Conservation (phyloP, 2,888 invertebrate species). For the Drosophila neotestacea region DNA sequence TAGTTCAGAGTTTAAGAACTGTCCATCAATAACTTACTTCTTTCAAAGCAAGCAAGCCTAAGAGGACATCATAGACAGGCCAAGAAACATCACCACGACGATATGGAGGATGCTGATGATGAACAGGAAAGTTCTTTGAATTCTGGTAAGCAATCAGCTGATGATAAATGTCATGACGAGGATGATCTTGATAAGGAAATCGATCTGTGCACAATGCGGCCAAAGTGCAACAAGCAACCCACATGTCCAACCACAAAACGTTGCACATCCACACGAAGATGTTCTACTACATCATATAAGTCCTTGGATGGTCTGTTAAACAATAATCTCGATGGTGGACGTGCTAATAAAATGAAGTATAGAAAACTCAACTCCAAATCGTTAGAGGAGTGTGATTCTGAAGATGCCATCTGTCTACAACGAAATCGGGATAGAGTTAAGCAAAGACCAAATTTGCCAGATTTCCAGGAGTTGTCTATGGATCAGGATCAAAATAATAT, state of each 20-base stretch:
- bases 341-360: constrained; percentile 18
- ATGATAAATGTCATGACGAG: constrained; percentile 55
- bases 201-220: constrained; percentile 33
- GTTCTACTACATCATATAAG: constrained; percentile 13
- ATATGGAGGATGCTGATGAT: constrained; percentile 25
- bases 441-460: constrained; percentile 10
- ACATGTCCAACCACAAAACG: constrained; percentile 21
- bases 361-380: constrained; percentile 9
- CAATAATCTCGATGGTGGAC: constrained; percentile 25
- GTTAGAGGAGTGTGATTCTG: constrained; percentile 47
- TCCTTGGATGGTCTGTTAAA: constrained; percentile 28
- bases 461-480: constrained; percentile 8
- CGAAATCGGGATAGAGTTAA: constrained; percentile 26
- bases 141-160: constrained; percentile 6
- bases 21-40: constrained; percentile 12
- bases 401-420: constrained; percentile 53
- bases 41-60: constrained; percentile 61
- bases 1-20: neutral
- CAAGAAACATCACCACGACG: constrained; percentile 34
- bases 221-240: constrained; percentile 42
- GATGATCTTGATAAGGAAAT: constrained; percentile 41
- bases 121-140: constrained; percentile 25
- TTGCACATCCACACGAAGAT: constrained; percentile 23
- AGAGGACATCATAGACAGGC: constrained; percentile 35
- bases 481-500: constrained; percentile 9